Evolutionary conservation across 2,113 vertebrate species (phyloP).

Genomic region (Lontra canadensis): DNA sequence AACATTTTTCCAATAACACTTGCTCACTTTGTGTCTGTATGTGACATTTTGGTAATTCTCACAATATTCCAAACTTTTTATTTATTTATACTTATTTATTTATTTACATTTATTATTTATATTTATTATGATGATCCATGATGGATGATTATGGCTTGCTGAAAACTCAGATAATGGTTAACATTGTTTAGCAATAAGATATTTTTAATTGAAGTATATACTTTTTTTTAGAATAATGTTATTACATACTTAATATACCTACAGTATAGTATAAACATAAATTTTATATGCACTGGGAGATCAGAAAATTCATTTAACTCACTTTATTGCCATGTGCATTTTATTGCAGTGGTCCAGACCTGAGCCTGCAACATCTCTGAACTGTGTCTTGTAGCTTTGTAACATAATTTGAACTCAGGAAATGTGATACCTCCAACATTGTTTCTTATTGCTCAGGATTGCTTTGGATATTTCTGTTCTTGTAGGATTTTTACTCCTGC

Average conservation of each 20-base stretch:
- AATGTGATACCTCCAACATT: background rate
- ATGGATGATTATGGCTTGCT: background rate
- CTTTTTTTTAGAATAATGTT: background rate
- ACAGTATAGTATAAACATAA: background rate
- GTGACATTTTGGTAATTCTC: background rate
- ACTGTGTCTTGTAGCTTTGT: background rate
- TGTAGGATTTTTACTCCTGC: background rate
- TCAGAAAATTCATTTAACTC: background rate
- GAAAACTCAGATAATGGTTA: background rate
- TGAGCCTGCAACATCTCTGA: background rate
- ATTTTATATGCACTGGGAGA: background rate
- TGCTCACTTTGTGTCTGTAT: background rate
- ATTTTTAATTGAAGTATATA: background rate
- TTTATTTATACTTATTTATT: background rate
- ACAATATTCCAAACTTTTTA: background rate
- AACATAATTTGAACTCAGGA: background rate
- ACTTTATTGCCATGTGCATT: background rate
- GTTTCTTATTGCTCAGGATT: background rate
- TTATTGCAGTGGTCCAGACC: background rate
- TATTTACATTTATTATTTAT: background rate
- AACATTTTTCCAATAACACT: background rate
- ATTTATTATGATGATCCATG: background rate
- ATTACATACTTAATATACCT: background rate
- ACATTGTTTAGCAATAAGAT: background rate
- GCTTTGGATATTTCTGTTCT: background rate